Conservation (phyloP, 2,888 invertebrate species). For the Leistus spinibarbis region DNA sequence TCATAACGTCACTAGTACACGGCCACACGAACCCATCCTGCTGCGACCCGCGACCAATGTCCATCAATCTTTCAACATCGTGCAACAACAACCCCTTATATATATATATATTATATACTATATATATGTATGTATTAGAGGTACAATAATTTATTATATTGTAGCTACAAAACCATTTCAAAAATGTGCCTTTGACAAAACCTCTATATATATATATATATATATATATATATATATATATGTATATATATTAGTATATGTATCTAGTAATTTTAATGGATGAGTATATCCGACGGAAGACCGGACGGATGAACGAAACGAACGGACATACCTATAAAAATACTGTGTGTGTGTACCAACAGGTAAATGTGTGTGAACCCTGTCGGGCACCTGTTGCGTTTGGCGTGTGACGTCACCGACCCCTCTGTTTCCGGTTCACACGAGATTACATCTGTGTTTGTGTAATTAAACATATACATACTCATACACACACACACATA, state of each 20-base stretch:
- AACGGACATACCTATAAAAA: neutral
- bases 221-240: no score
- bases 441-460: slow-evolving; percentile 54
- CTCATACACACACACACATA: neutral
- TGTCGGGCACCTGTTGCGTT: slow-evolving; percentile 52
- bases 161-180: no score
- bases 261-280: no score
- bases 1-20: slow-evolving; percentile 8
- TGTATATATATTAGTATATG: no score
- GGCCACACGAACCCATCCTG: neutral
- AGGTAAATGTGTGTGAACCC: slow-evolving; percentile 40
- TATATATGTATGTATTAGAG: no score
- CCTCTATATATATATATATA: no score
- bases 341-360: neutral
- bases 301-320: slow-evolving; percentile 22
- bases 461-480: slow-evolving; percentile 22
- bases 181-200: no score
- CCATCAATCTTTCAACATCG: neutral
- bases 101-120: no score
- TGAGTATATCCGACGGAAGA: slow-evolving; percentile 24
- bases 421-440: slow-evolving; percentile 56
- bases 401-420: slow-evolving; percentile 53
- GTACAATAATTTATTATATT: no score
- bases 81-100: neutral
- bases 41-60: neutral